phyloP scores from a whole-genome alignment of 2,888 invertebrate species.

The Cephalotes varians region DNA sequence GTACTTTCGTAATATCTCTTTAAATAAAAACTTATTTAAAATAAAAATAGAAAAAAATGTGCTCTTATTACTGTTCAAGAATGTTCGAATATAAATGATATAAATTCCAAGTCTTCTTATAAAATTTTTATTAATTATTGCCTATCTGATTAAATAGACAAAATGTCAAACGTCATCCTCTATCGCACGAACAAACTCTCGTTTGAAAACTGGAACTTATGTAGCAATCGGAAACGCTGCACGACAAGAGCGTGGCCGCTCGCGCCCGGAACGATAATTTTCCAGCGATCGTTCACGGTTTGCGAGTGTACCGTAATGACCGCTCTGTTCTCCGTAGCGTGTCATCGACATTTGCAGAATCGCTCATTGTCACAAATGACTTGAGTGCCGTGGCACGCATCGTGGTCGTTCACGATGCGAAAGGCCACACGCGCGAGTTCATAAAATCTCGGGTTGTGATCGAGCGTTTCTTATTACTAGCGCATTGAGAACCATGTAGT shows the following conservation, averaged over 20 bases:
- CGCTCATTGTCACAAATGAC: slow-evolving; percentile 67
- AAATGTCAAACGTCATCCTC: slow-evolving; percentile 7
- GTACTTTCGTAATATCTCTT: neutral
- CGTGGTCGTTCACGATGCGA: slow-evolving; percentile 41
- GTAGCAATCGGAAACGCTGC: slow-evolving; percentile 39
- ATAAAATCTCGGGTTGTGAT: slow-evolving; percentile 49
- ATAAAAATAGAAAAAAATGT: neutral
- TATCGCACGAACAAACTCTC: neutral
- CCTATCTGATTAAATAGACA: neutral
- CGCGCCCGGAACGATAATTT: slow-evolving; percentile 56
- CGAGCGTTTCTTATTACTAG: slow-evolving; percentile 61
- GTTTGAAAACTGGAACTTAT: slow-evolving; percentile 32
- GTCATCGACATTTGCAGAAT: slow-evolving; percentile 71
- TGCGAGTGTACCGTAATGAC: slow-evolving; percentile 52
- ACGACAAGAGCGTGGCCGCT: slow-evolving; percentile 33
- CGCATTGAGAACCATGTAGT: slow-evolving; percentile 52
- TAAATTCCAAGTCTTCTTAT: neutral
- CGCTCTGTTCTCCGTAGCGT: slow-evolving; percentile 50
- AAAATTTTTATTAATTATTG: neutral
- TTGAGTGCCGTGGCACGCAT: slow-evolving; percentile 38
- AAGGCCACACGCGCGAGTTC: slow-evolving; percentile 48
- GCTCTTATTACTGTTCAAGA: neutral
- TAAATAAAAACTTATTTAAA: neutral
- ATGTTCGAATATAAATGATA: neutral
- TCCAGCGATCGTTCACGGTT: slow-evolving; percentile 52